Evolutionary conservation across 2,797 vertebrate species (phyloP).

Genomic region (Cyprinodon diabolis): DNA sequence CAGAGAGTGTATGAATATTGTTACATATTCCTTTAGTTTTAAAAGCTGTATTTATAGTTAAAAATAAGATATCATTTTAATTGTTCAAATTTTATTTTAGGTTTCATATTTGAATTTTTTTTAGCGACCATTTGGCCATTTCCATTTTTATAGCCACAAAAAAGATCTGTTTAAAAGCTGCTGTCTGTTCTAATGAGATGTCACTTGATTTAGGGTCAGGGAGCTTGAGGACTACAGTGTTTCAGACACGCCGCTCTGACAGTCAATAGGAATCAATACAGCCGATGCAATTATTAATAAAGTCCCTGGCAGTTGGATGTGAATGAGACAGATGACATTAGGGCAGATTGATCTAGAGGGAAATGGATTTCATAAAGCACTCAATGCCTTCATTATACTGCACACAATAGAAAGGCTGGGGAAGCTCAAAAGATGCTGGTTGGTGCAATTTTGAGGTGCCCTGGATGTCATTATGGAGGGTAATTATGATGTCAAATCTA

Average conservation of each 20-base stretch:
- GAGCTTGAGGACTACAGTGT: constrained; percentile 71
- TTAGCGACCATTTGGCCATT: constrained; percentile 63
- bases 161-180: constrained; percentile 76
- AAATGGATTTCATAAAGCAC: constrained; percentile 83
- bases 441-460: constrained; percentile 42
- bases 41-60: too few relatives aligned
- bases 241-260: constrained; percentile 55
- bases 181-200: constrained; percentile 83
- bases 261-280: constrained; percentile 86
- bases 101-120: constrained; percentile 33
- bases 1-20: too few relatives aligned
- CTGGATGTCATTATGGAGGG: constrained; percentile 21
- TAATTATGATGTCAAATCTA: constrained; percentile 44
- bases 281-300: constrained; percentile 86
- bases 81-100: too few relatives aligned
- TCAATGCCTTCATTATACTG: constrained; percentile 78
- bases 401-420: constrained; percentile 64
- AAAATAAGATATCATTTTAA: too few relatives aligned
- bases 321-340: constrained; percentile 87
- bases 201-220: constrained; percentile 84
- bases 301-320: constrained; percentile 80
- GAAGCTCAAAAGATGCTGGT: constrained; percentile 36
- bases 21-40: too few relatives aligned
- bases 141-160: constrained; percentile 76
- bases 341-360: constrained; percentile 82